phyloP scores from a whole-genome alignment of 2,113 vertebrate species.

The Notothenia rossii region DNA sequence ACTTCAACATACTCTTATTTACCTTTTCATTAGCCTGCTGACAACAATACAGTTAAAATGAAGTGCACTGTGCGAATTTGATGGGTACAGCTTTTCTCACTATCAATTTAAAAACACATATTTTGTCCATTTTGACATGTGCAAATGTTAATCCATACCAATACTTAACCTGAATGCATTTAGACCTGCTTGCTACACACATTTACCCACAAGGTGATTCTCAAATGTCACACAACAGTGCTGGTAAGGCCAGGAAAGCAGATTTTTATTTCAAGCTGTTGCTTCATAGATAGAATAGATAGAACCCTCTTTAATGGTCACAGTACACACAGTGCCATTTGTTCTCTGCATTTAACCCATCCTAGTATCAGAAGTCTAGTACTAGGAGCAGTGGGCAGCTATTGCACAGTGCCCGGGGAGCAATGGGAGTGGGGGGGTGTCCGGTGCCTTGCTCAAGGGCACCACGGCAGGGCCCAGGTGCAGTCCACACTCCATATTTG shows the following conservation, averaged over 20 bases:
- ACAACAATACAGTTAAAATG: background rate
- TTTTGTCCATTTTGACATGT: constrained; percentile 17
- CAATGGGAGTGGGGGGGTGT: no score
- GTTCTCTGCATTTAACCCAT: no score
- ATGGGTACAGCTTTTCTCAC: background rate
- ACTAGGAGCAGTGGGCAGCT: no score
- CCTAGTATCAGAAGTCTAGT: no score
- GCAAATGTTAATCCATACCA: background rate
- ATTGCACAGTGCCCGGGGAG: no score
- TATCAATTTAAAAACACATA: background rate
- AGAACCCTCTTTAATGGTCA: no score
- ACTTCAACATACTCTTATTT: background rate
- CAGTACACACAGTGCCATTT: no score
- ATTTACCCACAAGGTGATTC: background rate
- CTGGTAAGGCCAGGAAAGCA: background rate
- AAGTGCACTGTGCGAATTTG: background rate
- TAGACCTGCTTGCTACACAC: background rate
- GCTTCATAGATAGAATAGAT: constrained; percentile 13
- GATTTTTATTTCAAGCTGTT: background rate
- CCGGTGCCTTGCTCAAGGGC: no score
- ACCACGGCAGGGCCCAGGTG: no score
- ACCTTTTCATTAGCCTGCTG: background rate
- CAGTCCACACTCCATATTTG: no score
- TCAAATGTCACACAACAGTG: background rate
- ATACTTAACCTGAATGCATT: background rate